These are phyloP conservation scores for Heliconius melpomene DNA, from an alignment of 1,140 invertebrate species.

Conservation along the genomic window DNA sequence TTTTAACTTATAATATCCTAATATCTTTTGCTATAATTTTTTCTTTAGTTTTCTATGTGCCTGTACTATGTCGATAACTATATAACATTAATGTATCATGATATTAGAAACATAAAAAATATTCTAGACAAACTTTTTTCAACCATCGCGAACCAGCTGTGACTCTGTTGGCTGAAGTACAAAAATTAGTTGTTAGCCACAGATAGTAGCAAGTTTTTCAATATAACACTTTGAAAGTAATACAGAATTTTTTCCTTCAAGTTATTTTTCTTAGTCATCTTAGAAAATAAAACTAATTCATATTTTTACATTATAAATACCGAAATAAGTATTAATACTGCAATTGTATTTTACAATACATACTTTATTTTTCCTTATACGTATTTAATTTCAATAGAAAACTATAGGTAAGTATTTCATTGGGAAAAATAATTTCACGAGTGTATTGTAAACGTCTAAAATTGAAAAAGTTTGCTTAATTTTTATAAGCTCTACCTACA, in stretches of 20 bases:
- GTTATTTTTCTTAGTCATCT: not conserved
- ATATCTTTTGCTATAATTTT: too few relatives aligned
- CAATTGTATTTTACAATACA: too few relatives aligned
- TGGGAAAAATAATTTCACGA: not conserved
- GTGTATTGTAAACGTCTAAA: not conserved
- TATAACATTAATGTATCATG: not conserved
- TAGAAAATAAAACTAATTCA: not conserved
- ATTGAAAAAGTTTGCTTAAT: not conserved
- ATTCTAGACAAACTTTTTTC: slow-evolving; percentile 6
- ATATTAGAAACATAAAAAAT: not conserved
- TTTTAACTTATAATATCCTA: not conserved
- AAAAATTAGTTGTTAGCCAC: not conserved
- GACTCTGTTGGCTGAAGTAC: not conserved
- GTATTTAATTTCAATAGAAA: too few relatives aligned
- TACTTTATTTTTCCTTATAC: too few relatives aligned
- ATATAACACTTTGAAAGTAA: slow-evolving; percentile 11
- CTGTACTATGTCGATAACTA: not conserved
- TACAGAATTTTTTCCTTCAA: not conserved
- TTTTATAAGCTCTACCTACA: not conserved
- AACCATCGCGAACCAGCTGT: not conserved
- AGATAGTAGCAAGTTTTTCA: not conserved
- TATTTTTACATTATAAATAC: not conserved
- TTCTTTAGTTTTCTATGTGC: too few relatives aligned
- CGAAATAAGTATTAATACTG: too few relatives aligned
- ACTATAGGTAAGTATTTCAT: not conserved